Evolutionary conservation across 1,140 invertebrate genomes (phyloP).

Genomic region (Gryon sp.): DNA sequence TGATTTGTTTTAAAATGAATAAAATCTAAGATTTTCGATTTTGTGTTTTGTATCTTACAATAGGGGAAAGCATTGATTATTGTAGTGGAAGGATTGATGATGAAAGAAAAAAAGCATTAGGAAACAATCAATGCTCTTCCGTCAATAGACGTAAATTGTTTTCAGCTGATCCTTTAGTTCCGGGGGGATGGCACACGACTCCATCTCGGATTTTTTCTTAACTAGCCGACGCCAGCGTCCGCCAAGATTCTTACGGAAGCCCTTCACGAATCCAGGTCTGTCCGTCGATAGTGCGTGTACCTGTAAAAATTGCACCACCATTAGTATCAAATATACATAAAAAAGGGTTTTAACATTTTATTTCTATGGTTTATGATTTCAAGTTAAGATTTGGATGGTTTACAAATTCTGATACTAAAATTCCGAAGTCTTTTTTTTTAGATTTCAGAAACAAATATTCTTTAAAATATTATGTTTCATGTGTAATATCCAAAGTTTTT

Average conservation of each 20-base stretch:
- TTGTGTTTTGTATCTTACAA: conserved; percentile 55
- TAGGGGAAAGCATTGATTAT: conserved; percentile 70
- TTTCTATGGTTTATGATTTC: too few species aligned
- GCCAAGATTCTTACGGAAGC: conserved; percentile 89
- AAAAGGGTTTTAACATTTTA: too few species aligned
- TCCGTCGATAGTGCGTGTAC: conserved; percentile 86
- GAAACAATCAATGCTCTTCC: conserved; percentile 22
- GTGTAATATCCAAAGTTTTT: too few species aligned
- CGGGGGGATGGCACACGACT: conserved; percentile 90
- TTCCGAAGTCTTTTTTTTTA: too few species aligned
- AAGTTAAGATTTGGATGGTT: too few species aligned
- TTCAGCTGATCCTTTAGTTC: conserved; percentile 92
- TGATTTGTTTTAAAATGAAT: conserved; percentile 21
- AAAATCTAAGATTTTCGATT: conserved; percentile 36
- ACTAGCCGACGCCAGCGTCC: conserved; percentile 89
- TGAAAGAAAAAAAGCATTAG: conserved; percentile 39
- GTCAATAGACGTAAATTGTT: conserved; percentile 92
- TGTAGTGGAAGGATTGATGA: conserved; percentile 63
- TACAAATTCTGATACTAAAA: too few species aligned
- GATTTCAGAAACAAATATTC: too few species aligned
- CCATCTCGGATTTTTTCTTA: conserved; percentile 88
- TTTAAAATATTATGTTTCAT: too few species aligned
- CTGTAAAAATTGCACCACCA: conserved; percentile 79
- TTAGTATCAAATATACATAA: conserved; percentile 37
- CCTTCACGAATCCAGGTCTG: conserved; percentile 86